These are phyloP conservation scores for Drepana arcuata DNA, from an alignment of 1,140 invertebrate species.

Conservation along the genomic window DNA sequence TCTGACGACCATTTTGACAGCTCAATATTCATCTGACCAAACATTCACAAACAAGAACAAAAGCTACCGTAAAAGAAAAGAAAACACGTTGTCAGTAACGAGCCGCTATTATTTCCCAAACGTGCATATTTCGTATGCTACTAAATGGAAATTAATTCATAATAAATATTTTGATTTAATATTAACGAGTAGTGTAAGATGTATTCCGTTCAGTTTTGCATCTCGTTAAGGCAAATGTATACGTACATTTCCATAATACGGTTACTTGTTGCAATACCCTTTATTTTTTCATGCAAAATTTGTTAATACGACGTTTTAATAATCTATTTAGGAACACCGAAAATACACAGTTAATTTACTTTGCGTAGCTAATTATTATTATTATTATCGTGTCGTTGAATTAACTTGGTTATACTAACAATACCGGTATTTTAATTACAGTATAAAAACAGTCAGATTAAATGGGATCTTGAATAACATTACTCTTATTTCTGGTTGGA, in stretches of 20 bases:
- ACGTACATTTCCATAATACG: conserved; percentile 48
- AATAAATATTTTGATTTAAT: conserved; percentile 63
- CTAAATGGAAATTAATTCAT: conserved; percentile 64
- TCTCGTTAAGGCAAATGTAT: conserved; percentile 49
- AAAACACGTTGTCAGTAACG: conserved; percentile 6
- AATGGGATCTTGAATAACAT: too few relatives aligned
- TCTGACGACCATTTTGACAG: conserved; percentile 17
- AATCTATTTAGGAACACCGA: too few relatives aligned
- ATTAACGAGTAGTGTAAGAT: conserved; percentile 52
- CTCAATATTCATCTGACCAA: conserved; percentile 17
- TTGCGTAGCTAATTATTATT: too few relatives aligned
- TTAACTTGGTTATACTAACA: too few relatives aligned
- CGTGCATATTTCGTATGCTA: conserved; percentile 43
- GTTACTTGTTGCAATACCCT: conserved; percentile 43
- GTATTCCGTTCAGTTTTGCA: conserved; percentile 29
- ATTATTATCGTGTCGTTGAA: too few relatives aligned
- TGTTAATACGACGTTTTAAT: too few relatives aligned
- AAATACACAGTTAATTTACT: too few relatives aligned
- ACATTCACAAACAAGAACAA: conserved; percentile 19
- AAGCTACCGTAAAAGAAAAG: conserved; percentile 13
- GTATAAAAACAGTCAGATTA: too few relatives aligned
- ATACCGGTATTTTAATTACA: too few relatives aligned
- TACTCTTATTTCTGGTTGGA: too few relatives aligned
- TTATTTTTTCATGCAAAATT: conserved; percentile 35
- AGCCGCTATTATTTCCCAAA: conserved; percentile 19